Conservation (phyloP, 2,113 vertebrate genomes). For the Daubentonia madagascariensis region DNA sequence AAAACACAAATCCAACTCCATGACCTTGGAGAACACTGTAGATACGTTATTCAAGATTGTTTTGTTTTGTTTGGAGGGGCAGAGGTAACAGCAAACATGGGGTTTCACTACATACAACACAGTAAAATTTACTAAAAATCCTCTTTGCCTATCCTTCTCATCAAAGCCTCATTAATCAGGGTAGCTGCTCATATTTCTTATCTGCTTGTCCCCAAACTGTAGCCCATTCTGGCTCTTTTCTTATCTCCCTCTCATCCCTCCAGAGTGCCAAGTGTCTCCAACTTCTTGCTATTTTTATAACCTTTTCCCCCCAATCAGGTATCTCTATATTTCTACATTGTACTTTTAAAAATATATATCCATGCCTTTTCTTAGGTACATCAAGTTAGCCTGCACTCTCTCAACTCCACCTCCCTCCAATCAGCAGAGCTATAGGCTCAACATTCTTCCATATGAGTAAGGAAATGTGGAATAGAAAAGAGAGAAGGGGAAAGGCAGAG, state of each 20-base stretch:
- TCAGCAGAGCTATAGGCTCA: background rate
- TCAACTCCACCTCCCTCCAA: background rate
- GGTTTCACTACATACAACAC: background rate
- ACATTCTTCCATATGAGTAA: background rate
- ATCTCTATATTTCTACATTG: background rate
- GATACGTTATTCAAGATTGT: background rate
- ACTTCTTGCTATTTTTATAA: background rate
- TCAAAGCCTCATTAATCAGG: background rate
- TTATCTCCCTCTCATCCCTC: background rate
- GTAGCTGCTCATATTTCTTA: background rate
- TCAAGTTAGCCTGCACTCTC: background rate
- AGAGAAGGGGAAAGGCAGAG: background rate
- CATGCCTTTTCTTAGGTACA: background rate
- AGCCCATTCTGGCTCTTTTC: background rate
- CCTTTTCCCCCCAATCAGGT: background rate
- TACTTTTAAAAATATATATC: background rate
- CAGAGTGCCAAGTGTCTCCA: background rate
- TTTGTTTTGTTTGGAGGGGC: background rate
- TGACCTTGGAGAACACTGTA: background rate
- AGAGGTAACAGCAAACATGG: background rate
- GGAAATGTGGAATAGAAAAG: background rate
- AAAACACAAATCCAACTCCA: background rate
- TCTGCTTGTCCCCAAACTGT: background rate
- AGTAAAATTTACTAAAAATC: background rate
- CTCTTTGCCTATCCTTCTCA: background rate